phyloP scores from a whole-genome alignment of 2,113 vertebrate species.

The Poecilia latipinna region DNA sequence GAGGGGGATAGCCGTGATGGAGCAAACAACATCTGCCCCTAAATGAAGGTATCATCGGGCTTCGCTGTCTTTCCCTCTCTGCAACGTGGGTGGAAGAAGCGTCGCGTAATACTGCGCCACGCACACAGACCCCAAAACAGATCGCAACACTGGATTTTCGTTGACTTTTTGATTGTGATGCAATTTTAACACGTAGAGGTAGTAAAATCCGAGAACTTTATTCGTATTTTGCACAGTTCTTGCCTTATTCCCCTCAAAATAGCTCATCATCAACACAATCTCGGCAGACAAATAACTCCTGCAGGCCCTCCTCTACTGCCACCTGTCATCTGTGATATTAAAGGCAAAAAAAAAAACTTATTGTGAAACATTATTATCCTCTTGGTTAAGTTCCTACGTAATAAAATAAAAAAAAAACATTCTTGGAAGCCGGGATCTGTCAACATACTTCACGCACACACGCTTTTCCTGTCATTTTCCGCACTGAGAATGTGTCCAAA shows the following conservation, averaged over 20 bases:
- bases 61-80: constrained; percentile 69
- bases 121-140: constrained; percentile 68
- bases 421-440: neutral
- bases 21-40: constrained; percentile 9
- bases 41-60: constrained; percentile 39
- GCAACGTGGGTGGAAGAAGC: constrained; percentile 79
- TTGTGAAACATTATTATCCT: constrained; percentile 14
- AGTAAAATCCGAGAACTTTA: constrained; percentile 21
- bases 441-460: neutral
- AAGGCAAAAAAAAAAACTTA: constrained; percentile 14
- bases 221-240: constrained; percentile 22
- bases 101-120: constrained; percentile 80
- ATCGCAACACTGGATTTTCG: constrained; percentile 23
- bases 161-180: neutral
- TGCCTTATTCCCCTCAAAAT: constrained; percentile 36
- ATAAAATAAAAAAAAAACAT: neutral
- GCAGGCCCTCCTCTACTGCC: constrained; percentile 59
- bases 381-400: neutral
- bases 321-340: constrained; percentile 62
- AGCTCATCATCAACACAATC: constrained; percentile 53
- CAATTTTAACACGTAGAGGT: neutral
- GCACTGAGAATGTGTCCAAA: constrained; percentile 15
- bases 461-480: constrained; percentile 20
- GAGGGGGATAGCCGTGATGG: constrained; percentile 30
- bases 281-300: constrained; percentile 56